Evolutionary conservation across 2,888 invertebrate species (phyloP).

Genomic region (Hypsopygia costalis): DNA sequence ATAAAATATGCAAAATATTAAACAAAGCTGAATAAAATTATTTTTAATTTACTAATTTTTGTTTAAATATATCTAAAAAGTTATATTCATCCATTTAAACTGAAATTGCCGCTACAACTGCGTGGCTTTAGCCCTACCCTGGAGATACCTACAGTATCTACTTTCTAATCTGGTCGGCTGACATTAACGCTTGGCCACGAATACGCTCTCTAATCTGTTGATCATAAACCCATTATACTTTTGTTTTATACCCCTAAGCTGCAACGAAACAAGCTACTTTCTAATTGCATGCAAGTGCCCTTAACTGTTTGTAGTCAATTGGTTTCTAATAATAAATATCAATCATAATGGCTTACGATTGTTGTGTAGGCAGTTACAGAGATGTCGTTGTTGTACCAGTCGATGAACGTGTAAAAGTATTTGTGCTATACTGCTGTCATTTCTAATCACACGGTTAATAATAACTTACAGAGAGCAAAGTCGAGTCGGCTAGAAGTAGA

Average conservation of each 20-base stretch:
- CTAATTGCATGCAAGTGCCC: conserved; percentile 50
- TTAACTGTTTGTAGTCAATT: conserved; percentile 20
- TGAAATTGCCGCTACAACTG: conserved; percentile 32
- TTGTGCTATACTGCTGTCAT: no score
- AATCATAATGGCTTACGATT: no score
- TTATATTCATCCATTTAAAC: no score
- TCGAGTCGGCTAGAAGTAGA: conserved; percentile 34
- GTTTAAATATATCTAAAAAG: no score
- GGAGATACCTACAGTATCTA: conserved; percentile 40
- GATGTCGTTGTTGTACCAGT: no score
- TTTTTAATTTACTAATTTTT: no score
- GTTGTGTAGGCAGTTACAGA: no score
- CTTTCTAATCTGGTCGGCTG: conserved; percentile 65
- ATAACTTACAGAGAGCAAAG: conserved; percentile 47
- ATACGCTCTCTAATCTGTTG: conserved; percentile 55
- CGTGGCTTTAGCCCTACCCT: conserved; percentile 36
- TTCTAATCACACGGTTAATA: conserved; percentile 31
- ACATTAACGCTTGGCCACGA: conserved; percentile 57
- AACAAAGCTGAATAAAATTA: no score
- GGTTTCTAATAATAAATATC: no score
- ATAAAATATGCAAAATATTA: no score
- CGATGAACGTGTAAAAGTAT: no score
- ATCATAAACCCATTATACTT: conserved; percentile 55
- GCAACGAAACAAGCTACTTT: conserved; percentile 47
- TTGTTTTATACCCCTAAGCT: conserved; percentile 58